These are phyloP conservation scores for Ectemnius cavifrons DNA, from an alignment of 2,888 invertebrate genomes.

Conservation along the genomic window DNA sequence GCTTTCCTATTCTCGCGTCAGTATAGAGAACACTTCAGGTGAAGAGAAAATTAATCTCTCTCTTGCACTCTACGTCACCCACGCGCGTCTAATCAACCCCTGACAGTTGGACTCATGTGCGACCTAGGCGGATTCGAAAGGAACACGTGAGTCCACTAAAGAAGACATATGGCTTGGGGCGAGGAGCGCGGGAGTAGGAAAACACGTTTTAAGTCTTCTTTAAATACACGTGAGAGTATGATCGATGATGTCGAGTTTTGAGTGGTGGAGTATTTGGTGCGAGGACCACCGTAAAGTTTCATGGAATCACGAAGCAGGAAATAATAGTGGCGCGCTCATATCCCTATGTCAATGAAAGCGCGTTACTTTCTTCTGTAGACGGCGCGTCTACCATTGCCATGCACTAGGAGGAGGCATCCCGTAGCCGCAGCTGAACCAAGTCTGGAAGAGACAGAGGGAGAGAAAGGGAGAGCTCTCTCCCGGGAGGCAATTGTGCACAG, in stretches of 20 bases:
- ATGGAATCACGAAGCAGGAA: conserved; percentile 16
- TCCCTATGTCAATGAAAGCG: conserved; percentile 15
- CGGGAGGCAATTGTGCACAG: not conserved
- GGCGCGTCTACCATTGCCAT: conserved; percentile 21
- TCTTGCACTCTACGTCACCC: not conserved
- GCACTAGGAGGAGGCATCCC: conserved; percentile 23
- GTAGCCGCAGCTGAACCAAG: too few species aligned
- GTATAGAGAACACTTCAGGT: not conserved
- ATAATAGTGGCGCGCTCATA: conserved; percentile 15
- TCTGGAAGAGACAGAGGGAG: too few species aligned
- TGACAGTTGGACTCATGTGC: conserved; percentile 33
- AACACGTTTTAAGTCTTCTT: conserved; percentile 33
- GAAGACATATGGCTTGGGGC: conserved; percentile 22
- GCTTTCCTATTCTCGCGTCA: not conserved
- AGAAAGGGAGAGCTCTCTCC: not conserved
- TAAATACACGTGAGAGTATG: conserved; percentile 36
- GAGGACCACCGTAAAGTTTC: conserved; percentile 8
- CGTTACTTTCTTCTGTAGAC: conserved; percentile 32
- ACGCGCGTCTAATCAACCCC: conserved; percentile 19
- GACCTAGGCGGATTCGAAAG: conserved; percentile 15
- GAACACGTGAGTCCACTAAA: conserved; percentile 19
- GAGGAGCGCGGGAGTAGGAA: conserved; percentile 8
- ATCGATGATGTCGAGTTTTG: conserved; percentile 38
- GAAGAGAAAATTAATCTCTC: not conserved
- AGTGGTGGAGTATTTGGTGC: conserved; percentile 4